phyloP scores from a whole-genome alignment of 2,113 vertebrate species.

The Embiotoca jacksoni region DNA sequence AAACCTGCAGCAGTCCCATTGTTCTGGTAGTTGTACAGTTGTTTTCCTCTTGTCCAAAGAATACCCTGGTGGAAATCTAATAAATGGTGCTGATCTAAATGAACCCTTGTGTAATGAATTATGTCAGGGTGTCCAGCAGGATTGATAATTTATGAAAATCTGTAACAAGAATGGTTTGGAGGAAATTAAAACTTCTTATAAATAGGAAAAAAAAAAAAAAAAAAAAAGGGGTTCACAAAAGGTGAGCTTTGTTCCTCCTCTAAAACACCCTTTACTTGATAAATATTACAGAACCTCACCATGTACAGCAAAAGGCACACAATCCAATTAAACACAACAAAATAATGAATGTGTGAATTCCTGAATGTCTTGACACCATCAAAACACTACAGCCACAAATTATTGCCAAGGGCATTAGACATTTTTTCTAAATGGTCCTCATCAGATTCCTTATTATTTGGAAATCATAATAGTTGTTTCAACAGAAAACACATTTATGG shows the following conservation, averaged over 20 bases:
- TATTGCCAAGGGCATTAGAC: not conserved
- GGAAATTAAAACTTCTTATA: not conserved
- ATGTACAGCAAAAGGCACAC: not conserved
- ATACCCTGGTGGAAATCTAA: not conserved
- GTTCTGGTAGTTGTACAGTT: not conserved
- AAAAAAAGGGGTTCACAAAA: too few species aligned
- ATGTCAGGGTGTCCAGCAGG: not conserved
- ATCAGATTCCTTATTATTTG: not conserved
- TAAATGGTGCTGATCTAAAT: slow-evolving; percentile 22
- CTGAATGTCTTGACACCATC: slow-evolving; percentile 2
- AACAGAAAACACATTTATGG: not conserved
- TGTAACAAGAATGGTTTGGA: not conserved
- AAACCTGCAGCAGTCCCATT: slow-evolving; percentile 17
- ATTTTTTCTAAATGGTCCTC: not conserved
- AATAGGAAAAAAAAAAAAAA: not conserved
- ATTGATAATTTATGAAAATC: not conserved
- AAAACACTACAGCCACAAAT: not conserved
- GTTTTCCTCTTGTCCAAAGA: slow-evolving; percentile 13
- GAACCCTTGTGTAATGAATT: not conserved
- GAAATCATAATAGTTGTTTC: not conserved
- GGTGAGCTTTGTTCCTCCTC: not conserved
- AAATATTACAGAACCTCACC: slow-evolving; percentile 1
- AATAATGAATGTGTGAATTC: not conserved
- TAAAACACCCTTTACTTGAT: not conserved
- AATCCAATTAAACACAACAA: not conserved